A percentile compares a stretch with the other conserved stretches of the same genome.
phyloP scores from a whole-genome alignment of 2,888 invertebrate species.

The Nebria salina region DNA sequence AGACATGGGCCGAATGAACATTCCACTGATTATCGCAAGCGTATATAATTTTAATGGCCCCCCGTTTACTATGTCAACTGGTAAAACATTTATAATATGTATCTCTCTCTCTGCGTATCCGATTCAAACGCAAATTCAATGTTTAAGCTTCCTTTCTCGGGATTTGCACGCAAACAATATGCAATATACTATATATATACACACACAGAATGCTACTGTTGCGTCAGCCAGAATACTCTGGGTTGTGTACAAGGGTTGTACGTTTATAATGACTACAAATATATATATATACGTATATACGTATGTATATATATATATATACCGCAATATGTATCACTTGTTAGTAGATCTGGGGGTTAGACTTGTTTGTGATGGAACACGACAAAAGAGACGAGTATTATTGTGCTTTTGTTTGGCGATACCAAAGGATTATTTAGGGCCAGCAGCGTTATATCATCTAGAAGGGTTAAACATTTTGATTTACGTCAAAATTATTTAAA shows the following conservation, averaged over 20 bases:
- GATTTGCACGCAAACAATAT: slow-evolving; percentile 56
- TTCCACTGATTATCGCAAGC: slow-evolving; percentile 31
- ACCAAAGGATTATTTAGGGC: slow-evolving; percentile 39
- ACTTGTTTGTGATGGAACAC: not conserved
- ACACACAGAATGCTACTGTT: not conserved
- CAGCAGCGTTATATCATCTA: not conserved
- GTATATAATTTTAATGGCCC: slow-evolving; percentile 42
- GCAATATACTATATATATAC: slow-evolving; percentile 19
- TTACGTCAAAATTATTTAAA: not conserved
- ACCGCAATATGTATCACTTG: slow-evolving; percentile 34
- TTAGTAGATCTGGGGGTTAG: not conserved
- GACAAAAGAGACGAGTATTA: not conserved
- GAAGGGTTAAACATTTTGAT: not conserved
- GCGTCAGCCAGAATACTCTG: not conserved
- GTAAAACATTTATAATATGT: not conserved
- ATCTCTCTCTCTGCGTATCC: slow-evolving; percentile 6
- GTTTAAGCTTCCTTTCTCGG: slow-evolving; percentile 55
- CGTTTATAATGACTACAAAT: not conserved
- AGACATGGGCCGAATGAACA: slow-evolving; percentile 16
- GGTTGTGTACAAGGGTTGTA: not conserved
- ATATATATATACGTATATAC: not conserved
- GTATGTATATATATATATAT: not conserved
- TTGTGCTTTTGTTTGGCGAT: slow-evolving; percentile 31
- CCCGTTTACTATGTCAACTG: slow-evolving; percentile 40
- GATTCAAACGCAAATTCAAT: slow-evolving; percentile 43